Base-by-base conservation (phyloP, 2,888 invertebrate genomes). In the Diloba caeruleocephala region DNA sequence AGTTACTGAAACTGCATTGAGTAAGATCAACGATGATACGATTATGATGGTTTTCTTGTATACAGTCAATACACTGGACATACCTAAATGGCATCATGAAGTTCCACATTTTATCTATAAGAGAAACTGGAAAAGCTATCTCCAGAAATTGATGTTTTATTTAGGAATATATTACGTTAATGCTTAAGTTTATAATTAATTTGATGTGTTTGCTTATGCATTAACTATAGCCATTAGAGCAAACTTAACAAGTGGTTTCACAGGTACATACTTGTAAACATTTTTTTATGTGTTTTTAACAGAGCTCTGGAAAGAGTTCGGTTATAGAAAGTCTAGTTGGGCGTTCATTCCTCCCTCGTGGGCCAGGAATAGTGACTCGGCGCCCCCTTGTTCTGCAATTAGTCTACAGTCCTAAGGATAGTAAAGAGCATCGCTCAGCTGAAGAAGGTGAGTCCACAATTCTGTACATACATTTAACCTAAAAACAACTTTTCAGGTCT, bases 271-370 rank as follows among this genome's bases (percentile, higher is more conserved):
- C 28, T 29, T 12, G 12, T 23, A 36, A 1, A 29, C 12, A 32
- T 14, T 8, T 17, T 38, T 34, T 17, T 33, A 28, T 56, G 12
- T 56, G 55, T 64, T 60, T 32, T 15, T 61, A 52, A 57, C 92
- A 99, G 98, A 99, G 99, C 92, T 98, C 99, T 34, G 99, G 99
- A 38, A 99, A 99, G 94, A 99, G 99, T 94, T 99, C 99, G 17
- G 99, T 99, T 10, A 96, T 99, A 71, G 99, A 99, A 91, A 98
- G 98, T 87, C 94, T 99, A 34, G 99, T 99, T 5, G 99, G 99
- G 0, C 96, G 97, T 57, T 99, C 99, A 37, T 99, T 99, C 92
- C 93, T 99, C 58, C 99, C 99, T 2, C 95, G 99, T 70, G 99
- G 99, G 7, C 97, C 97, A 42, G 99, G 99, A 1, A 99, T 99